Conservation (phyloP, 2,113 vertebrate genomes). For the Phoenicopterus ruber region DNA sequence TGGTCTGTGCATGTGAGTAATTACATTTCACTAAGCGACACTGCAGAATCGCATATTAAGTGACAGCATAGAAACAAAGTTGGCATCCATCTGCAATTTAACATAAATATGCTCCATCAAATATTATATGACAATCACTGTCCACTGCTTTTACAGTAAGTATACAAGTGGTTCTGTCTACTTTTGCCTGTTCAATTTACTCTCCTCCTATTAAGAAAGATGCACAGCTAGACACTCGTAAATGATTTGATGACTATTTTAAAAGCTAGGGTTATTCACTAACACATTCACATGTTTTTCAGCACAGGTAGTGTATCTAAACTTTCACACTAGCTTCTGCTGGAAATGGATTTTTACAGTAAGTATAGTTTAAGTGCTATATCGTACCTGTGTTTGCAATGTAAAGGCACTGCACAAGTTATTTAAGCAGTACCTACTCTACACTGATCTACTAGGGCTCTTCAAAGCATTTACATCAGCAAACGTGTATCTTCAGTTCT, state of each 20-base stretch:
- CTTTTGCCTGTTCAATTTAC: not conserved
- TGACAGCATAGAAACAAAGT: not conserved
- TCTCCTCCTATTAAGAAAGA: not conserved
- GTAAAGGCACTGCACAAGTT: not conserved
- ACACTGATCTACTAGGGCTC: not conserved
- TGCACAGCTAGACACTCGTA: not conserved
- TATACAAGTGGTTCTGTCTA: not conserved
- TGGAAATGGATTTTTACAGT: not conserved
- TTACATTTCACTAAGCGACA: not conserved
- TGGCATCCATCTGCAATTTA: not conserved
- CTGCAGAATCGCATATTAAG: not conserved
- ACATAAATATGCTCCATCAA: not conserved
- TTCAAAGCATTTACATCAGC: not conserved
- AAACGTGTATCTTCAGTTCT: not conserved
- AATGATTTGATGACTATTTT: not conserved
- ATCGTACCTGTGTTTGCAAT: not conserved
- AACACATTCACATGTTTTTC: not conserved
- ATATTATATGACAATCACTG: not conserved
- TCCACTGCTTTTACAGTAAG: not conserved
- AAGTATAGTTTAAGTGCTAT: not conserved
- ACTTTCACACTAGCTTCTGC: not conserved
- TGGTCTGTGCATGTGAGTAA: not conserved
- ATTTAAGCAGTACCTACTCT: not conserved
- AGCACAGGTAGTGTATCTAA: not conserved
- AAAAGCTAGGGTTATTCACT: not conserved